Percentiles rank a stretch among this genome's conserved stretches.
Conservation (phyloP, 2,888 invertebrate genomes). For the Baronia brevicornis region DNA sequence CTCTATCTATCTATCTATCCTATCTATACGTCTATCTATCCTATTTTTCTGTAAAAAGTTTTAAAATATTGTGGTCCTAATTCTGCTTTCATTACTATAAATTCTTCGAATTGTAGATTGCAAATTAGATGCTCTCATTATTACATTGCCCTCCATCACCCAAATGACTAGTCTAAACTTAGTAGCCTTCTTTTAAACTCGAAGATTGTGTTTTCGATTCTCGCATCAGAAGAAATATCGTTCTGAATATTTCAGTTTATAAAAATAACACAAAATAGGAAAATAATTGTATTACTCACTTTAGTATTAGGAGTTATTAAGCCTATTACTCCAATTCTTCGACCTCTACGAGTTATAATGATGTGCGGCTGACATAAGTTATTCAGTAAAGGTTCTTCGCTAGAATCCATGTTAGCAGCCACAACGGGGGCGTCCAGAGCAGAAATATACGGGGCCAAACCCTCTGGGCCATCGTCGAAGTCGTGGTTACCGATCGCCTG, state of each 20-base stretch:
- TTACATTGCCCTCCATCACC: too few relatives aligned
- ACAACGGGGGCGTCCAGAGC: constrained; percentile 80
- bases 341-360: constrained; percentile 77
- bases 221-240: neutral
- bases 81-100: too few relatives aligned
- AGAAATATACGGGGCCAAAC: constrained; percentile 81
- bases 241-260: neutral
- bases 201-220: neutral
- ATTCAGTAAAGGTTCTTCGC: constrained; percentile 78
- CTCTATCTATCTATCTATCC: too few relatives aligned
- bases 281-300: constrained; percentile 40
- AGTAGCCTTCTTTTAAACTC: too few relatives aligned
- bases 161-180: too few relatives aligned
- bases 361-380: constrained; percentile 79
- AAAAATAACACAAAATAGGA: neutral
- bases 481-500: constrained; percentile 92
- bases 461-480: constrained; percentile 85
- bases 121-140: too few relatives aligned
- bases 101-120: too few relatives aligned
- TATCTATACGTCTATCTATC: too few relatives aligned
- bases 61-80: too few relatives aligned
- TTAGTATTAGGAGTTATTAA: constrained; percentile 81
- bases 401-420: constrained; percentile 83
- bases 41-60: too few relatives aligned
- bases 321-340: constrained; percentile 87